These are phyloP conservation scores for Volucella inflata DNA, from an alignment of 2,888 invertebrate genomes.

Conservation along the genomic window DNA sequence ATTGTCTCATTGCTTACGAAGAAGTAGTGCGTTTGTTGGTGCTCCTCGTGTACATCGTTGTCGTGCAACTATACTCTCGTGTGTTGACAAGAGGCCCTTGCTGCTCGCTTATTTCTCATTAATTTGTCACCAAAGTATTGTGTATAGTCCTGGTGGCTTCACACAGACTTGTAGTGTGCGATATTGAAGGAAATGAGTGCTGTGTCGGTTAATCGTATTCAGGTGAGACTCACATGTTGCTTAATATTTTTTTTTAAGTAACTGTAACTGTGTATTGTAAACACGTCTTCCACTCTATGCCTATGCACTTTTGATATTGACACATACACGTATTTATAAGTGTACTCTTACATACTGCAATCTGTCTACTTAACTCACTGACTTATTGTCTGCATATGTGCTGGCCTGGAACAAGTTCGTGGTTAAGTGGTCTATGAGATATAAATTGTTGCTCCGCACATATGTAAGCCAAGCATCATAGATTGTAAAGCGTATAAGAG, in stretches of 20 bases:
- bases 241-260: constrained; percentile 22
- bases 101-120: constrained; percentile 69
- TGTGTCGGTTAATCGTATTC: constrained; percentile 73
- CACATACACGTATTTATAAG: constrained; percentile 5
- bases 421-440: constrained; percentile 71
- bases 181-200: constrained; percentile 54
- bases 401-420: constrained; percentile 53
- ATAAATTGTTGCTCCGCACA: constrained; percentile 71
- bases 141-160: constrained; percentile 24
- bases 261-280: no score
- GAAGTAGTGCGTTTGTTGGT: constrained; percentile 51
- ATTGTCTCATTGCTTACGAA: constrained; percentile 10
- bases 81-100: constrained; percentile 64
- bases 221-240: constrained; percentile 76
- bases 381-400: neutral
- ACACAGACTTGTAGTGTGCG: constrained; percentile 17
- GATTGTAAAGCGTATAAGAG: constrained; percentile 49
- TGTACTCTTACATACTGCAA: no score
- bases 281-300: neutral
- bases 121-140: constrained; percentile 72
- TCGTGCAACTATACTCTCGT: no score
- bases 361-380: neutral
- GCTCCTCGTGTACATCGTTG: constrained; percentile 28
- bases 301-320: constrained; percentile 46
- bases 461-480: constrained; percentile 22